phyloP scores from a whole-genome alignment of 1,140 invertebrate genomes.

The Drosophila sulfurigaster region DNA sequence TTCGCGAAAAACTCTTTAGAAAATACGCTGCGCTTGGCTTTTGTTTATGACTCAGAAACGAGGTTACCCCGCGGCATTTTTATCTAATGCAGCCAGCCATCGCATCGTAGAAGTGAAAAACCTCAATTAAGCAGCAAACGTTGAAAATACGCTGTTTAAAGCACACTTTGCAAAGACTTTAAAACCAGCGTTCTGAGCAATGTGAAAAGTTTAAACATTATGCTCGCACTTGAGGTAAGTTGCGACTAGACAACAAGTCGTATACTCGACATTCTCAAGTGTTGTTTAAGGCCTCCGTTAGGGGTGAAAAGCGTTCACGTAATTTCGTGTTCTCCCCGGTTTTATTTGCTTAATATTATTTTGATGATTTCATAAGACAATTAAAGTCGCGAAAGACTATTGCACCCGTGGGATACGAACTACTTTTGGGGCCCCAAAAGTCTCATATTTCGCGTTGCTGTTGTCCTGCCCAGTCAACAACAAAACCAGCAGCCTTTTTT shows the following conservation, averaged over 20 bases:
- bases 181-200: too few species aligned
- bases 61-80: constrained; percentile 42
- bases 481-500: neutral
- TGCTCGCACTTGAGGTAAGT: neutral
- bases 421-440: neutral
- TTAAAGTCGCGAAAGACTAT: neutral
- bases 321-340: neutral
- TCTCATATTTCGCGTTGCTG: neutral
- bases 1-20: constrained; percentile 44
- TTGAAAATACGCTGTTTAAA: neutral
- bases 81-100: neutral
- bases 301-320: neutral
- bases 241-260: constrained; percentile 1
- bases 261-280: neutral
- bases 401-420: neutral
- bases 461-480: neutral
- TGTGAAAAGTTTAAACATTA: neutral
- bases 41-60: constrained; percentile 54
- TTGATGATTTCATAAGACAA: constrained; percentile 5
- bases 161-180: neutral
- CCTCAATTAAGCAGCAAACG: neutral
- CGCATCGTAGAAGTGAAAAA: neutral
- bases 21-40: constrained; percentile 33
- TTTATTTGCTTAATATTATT: constrained; percentile 8
- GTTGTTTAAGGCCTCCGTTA: neutral